Evolutionary conservation across 2,888 invertebrate species (phyloP), one percentile per base, ranked within the genome.

Genomic region (Bombylius discolor): DNA sequence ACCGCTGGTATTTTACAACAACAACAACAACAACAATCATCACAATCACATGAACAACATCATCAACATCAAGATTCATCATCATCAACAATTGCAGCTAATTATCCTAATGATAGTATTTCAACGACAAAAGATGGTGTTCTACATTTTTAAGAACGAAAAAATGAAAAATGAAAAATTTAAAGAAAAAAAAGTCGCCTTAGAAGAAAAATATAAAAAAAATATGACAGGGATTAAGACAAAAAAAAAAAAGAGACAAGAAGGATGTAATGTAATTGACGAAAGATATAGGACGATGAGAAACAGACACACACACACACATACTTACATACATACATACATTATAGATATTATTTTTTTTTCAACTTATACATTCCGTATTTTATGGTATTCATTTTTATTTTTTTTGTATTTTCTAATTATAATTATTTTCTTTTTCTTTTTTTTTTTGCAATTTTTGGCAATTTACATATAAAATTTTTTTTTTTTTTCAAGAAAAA

Each of bases 1-100:
- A 93, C 91, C 6, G 84, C 84, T 0, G 80, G 82, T 4, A 82
- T 83, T 3, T 69, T 82, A 11, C 39, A 42, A 11, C 39, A 7
- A 11, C 6, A 4, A 11, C 39, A 42, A 42, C 39, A 42, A 42
- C 39, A 1, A 42, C 8, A 8, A 11, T 11, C 8, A 11, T 11
- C 6, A 42, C 39, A 42, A 42, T 11, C 8, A 42, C 8, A 8
- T 5, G 4, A 8, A 11, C 39, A 42, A 11, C 39, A 42, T 11
- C 39, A 42, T 11, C 11, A 7, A 7, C 11, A 42, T 11, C 39
- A 42, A 4, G 39, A 42, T 42, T 42, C 39, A 42, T 42, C 39
- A 42, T 42, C 39, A 11, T 42, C 39, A 11, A 6, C 36, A 9
- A 36, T 9, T 8, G 9, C 36, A 36, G 9, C 36, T 8, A 36